Percentiles rank a stretch among this genome's conserved stretches.
Evolutionary conservation across 2,888 invertebrate species (phyloP).

Genomic region (Bruchidius siliquastri): DNA sequence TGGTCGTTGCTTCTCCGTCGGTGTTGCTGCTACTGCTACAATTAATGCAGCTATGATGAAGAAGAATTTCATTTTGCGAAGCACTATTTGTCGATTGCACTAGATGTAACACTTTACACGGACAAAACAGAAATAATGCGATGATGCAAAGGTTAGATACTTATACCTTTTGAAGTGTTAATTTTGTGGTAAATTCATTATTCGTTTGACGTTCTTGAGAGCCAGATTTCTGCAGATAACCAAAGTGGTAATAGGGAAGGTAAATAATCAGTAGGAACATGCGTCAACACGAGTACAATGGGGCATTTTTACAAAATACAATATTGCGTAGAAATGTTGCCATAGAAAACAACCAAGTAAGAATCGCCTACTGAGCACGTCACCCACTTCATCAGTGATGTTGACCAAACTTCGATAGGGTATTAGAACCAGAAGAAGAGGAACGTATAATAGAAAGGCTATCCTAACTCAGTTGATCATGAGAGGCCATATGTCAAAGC

Average conservation of each 20-base stretch:
- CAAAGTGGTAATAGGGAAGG: neutral
- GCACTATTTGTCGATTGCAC: conserved; percentile 8
- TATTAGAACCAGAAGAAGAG: too few species aligned
- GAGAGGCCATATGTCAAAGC: too few species aligned
- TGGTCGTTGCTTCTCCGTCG: neutral
- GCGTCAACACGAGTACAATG: neutral
- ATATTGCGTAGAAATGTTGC: too few species aligned
- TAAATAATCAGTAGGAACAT: neutral
- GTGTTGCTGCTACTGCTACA: conserved; percentile 4
- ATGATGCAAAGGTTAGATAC: neutral
- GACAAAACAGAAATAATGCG: neutral
- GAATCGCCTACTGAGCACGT: too few species aligned
- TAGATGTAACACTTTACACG: neutral
- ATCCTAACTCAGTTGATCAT: too few species aligned
- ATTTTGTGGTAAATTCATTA: neutral
- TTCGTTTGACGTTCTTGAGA: conserved; percentile 1
- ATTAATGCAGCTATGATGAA: conserved; percentile 13
- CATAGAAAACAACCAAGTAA: too few species aligned
- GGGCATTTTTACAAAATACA: neutral
- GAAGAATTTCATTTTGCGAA: conserved; percentile 15
- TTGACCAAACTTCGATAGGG: too few species aligned
- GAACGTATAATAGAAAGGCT: too few species aligned
- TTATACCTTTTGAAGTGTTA: neutral
- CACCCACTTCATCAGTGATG: too few species aligned
- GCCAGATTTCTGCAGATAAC: neutral